Conservation (phyloP, 2,888 invertebrate species). For the Epicampocera succincta region DNA sequence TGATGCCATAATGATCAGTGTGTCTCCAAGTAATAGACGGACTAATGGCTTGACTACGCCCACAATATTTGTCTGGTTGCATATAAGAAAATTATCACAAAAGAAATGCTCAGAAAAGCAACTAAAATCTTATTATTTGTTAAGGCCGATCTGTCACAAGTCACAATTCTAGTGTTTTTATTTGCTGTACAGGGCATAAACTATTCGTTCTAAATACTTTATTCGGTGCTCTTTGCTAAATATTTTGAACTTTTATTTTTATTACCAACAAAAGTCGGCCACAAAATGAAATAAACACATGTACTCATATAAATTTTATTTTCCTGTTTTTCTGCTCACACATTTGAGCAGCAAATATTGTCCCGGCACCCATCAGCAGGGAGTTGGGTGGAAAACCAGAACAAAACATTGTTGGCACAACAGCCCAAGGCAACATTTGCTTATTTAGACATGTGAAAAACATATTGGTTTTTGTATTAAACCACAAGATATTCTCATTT, state of each 20-base stretch:
- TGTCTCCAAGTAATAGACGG: too few species aligned
- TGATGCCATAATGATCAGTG: too few species aligned
- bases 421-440: conserved; percentile 42
- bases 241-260: conserved; percentile 5
- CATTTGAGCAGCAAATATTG: background rate
- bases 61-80: too few species aligned
- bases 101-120: too few species aligned
- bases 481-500: conserved; percentile 41
- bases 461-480: conserved; percentile 52
- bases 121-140: too few species aligned
- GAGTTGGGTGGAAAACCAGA: background rate
- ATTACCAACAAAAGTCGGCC: conserved; percentile 3
- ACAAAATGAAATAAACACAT: conserved; percentile 30
- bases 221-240: background rate
- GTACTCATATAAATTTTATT: background rate
- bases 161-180: too few species aligned
- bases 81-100: too few species aligned
- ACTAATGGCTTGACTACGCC: too few species aligned
- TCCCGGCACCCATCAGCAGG: background rate
- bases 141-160: too few species aligned
- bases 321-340: background rate
- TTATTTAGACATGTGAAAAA: conserved; percentile 55
- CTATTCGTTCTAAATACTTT: background rate
- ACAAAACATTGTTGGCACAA: conserved; percentile 35
- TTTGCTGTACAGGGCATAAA: background rate